These are phyloP conservation scores for Trinectes maculatus DNA, from an alignment of 2,113 vertebrate genomes.

Conservation along the genomic window DNA sequence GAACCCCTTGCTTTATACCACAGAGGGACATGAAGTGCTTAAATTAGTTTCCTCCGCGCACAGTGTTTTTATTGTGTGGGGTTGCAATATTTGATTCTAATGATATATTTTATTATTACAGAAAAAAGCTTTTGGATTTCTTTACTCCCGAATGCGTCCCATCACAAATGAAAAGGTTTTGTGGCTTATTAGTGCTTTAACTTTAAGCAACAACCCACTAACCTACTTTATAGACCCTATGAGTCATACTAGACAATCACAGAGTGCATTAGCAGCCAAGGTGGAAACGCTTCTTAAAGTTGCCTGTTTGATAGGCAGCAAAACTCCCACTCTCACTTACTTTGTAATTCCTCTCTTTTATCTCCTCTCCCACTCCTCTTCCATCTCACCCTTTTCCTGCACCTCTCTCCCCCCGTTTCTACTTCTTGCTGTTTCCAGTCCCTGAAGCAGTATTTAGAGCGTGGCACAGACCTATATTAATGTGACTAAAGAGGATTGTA, in stretches of 20 bases:
- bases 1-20: too few relatives aligned
- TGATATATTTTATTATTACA: slow-evolving; percentile 40
- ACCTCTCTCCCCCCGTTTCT: slow-evolving; percentile 3
- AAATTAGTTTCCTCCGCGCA: not conserved
- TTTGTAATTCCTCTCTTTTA: slow-evolving; percentile 68
- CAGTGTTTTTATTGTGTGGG: slow-evolving; percentile 16
- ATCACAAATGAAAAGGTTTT: slow-evolving; percentile 42
- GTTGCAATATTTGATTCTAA: slow-evolving; percentile 25
- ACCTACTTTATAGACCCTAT: slow-evolving; percentile 68
- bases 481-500: slow-evolving; percentile 64
- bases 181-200: slow-evolving; percentile 58
- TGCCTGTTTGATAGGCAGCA: slow-evolving; percentile 57
- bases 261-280: slow-evolving; percentile 56
- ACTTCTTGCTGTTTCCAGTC: slow-evolving; percentile 47
- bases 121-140: slow-evolving; percentile 31
- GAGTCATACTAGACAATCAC: slow-evolving; percentile 65
- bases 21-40: slow-evolving; percentile 5
- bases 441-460: slow-evolving; percentile 62
- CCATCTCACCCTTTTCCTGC: slow-evolving; percentile 48
- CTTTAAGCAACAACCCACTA: slow-evolving; percentile 70
- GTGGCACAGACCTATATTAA: slow-evolving; percentile 56
- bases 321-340: slow-evolving; percentile 70
- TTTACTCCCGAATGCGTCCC: slow-evolving; percentile 11
- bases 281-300: slow-evolving; percentile 66
- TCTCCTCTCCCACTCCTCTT: slow-evolving; percentile 61